phyloP scores from a whole-genome alignment of 2,888 invertebrate species.

The Ophioninae sp. region DNA sequence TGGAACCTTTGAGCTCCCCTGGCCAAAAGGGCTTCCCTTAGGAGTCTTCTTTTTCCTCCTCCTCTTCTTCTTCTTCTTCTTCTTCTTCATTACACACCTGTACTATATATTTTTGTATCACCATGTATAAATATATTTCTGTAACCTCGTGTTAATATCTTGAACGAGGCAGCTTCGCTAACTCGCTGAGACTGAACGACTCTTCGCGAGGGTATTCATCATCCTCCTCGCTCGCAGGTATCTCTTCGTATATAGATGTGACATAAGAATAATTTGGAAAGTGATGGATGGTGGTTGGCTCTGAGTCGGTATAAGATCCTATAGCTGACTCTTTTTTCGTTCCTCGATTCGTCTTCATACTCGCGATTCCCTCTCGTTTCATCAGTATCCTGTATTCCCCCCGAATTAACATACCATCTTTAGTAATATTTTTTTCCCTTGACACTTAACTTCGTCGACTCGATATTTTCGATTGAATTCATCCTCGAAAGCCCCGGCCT shows the following conservation, averaged over 20 bases:
- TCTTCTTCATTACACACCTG: constrained; percentile 29
- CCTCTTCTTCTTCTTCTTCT: background rate
- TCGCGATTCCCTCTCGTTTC: background rate
- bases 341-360: constrained; percentile 39
- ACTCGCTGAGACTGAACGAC: constrained; percentile 39
- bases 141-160: constrained; percentile 43
- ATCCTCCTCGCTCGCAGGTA: constrained; percentile 35
- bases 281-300: constrained; percentile 49
- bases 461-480: too few species aligned
- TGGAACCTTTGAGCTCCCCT: constrained; percentile 34
- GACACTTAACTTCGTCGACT: too few species aligned
- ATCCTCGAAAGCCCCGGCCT: too few species aligned
- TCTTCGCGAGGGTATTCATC: constrained; percentile 41
- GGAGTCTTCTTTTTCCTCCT: background rate
- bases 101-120: constrained; percentile 16
- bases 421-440: too few species aligned
- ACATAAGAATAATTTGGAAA: constrained; percentile 54
- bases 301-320: constrained; percentile 30
- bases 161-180: constrained; percentile 27
- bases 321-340: constrained; percentile 38
- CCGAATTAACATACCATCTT: too few species aligned
- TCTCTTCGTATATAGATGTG: constrained; percentile 30
- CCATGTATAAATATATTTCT: constrained; percentile 6
- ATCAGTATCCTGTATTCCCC: constrained; percentile 1
- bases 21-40: constrained; percentile 13